These are phyloP conservation scores for human DNA, from an alignment of 2,113 vertebrate genomes.

Conservation along the genomic window DNA sequence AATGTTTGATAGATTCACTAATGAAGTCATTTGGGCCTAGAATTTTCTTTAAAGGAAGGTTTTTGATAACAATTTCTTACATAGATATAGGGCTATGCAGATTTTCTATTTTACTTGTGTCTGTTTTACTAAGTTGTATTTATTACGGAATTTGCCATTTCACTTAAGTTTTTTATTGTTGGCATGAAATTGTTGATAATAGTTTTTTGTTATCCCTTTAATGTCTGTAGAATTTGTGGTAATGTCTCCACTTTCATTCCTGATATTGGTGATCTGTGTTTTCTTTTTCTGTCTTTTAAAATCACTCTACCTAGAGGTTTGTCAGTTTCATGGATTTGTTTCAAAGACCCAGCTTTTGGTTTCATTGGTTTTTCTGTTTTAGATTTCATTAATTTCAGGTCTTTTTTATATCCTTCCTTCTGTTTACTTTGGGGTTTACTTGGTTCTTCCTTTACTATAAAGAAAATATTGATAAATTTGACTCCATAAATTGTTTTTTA, in stretches of 20 bases:
- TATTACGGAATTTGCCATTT: not conserved
- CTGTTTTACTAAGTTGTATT: not conserved
- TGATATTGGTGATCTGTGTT: not conserved
- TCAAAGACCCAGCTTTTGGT: not conserved
- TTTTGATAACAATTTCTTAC: not conserved
- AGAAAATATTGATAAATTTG: not conserved
- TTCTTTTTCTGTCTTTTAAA: not conserved
- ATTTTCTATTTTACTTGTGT: not conserved
- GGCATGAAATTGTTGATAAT: not conserved
- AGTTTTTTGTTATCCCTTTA: not conserved
- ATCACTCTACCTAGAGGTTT: not conserved
- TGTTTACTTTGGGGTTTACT: not conserved
- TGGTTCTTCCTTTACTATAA: not conserved
- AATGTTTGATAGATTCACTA: not conserved
- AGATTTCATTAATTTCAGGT: not conserved
- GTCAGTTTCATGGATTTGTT: not conserved
- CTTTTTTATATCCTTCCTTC: not conserved
- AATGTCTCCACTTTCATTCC: not conserved
- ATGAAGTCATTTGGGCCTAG: not conserved
- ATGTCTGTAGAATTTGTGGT: not conserved
- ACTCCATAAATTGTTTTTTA: not conserved
- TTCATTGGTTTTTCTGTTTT: not conserved
- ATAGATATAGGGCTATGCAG: not conserved
- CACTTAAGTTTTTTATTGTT: constrained; percentile 4
- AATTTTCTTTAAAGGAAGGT: not conserved